phyloP scores from a whole-genome alignment of 2,888 invertebrate genomes.

The Trachelus troglodyta region DNA sequence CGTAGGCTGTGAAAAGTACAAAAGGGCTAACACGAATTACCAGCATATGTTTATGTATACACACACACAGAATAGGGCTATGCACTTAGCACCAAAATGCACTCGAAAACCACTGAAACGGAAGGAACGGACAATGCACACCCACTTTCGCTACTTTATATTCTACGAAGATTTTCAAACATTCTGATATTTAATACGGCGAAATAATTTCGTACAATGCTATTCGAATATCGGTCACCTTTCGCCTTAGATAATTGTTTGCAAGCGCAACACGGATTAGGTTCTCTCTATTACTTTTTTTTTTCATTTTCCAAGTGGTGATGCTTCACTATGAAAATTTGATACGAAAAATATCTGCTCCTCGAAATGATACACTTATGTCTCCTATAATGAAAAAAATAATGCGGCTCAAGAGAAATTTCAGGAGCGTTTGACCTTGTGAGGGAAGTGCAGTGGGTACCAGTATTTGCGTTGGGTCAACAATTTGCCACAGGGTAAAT shows the following conservation, averaged over 20 bases:
- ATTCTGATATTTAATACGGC: neutral
- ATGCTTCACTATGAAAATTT: neutral
- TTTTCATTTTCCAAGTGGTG: neutral
- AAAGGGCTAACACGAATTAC: neutral
- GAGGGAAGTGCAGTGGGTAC: neutral
- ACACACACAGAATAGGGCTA: neutral
- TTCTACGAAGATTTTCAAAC: neutral
- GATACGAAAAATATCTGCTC: neutral
- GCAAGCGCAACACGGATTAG: neutral
- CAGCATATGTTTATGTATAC: neutral
- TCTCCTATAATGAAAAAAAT: neutral
- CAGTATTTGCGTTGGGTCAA: neutral
- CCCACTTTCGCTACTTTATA: neutral
- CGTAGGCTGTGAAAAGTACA: neutral
- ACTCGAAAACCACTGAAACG: neutral
- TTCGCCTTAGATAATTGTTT: neutral
- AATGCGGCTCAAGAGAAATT: neutral
- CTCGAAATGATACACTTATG: neutral
- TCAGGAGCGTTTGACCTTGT: neutral
- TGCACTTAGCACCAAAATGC: neutral
- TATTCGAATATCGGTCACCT: neutral
- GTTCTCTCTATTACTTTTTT: neutral
- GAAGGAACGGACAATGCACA: neutral
- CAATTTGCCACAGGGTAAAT: neutral
- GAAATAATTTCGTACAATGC: neutral